Conservation (phyloP, 2,113 vertebrate species). For the Apodemus speciosus region DNA sequence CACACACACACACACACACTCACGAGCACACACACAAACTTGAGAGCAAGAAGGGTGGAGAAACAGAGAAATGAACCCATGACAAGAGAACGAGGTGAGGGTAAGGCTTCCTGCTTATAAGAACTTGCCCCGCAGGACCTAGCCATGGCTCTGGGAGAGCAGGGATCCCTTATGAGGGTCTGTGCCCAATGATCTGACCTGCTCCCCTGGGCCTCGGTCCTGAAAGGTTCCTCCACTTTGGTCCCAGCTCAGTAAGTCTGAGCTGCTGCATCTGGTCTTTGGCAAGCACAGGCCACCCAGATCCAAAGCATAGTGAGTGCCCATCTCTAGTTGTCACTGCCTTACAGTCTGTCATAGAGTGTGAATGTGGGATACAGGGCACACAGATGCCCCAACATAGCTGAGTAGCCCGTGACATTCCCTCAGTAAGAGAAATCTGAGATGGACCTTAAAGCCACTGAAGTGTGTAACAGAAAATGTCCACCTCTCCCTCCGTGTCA, state of each 20-base stretch:
- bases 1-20: background rate
- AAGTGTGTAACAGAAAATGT: background rate
- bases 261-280: background rate
- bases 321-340: too few relatives aligned
- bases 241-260: background rate
- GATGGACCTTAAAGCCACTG: background rate
- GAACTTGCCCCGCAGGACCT: background rate
- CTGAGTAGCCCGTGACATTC: fast-evolving
- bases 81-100: background rate
- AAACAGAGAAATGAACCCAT: too few relatives aligned
- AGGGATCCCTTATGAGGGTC: background rate
- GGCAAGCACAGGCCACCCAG: background rate
- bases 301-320: background rate
- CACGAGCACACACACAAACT: background rate
- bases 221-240: background rate
- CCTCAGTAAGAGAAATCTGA: background rate
- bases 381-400: fast-evolving
- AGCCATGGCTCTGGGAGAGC: background rate
- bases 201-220: background rate
- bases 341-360: background rate
- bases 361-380: fast-evolving
- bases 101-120: too few relatives aligned
- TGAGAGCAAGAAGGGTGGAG: background rate
- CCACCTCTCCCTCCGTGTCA: background rate
- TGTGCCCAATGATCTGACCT: background rate